Percentiles rank a stretch among this genome's conserved stretches.
phyloP scores from a whole-genome alignment of 2,113 vertebrate genomes.

The Ictidomys tridecemlineatus region DNA sequence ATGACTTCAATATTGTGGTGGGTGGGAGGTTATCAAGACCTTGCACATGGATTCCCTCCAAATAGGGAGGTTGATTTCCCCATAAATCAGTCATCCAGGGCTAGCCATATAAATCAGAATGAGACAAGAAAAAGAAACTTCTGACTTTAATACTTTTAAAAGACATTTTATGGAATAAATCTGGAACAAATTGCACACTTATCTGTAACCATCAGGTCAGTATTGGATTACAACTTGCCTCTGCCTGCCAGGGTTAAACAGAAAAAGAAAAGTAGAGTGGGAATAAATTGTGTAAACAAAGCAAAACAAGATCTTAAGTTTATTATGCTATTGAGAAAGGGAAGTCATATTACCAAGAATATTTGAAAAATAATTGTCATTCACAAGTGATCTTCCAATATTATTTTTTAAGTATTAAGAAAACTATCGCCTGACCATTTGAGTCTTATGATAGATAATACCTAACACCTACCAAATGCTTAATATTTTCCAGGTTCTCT shows the following conservation, averaged over 20 bases:
- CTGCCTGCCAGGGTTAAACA: slow-evolving; percentile 55
- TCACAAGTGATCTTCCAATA: slow-evolving; percentile 43
- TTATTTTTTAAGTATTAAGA: slow-evolving; percentile 28
- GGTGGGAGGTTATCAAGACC: slow-evolving; percentile 68
- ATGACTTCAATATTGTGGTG: slow-evolving; percentile 54
- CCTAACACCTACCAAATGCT: slow-evolving; percentile 51
- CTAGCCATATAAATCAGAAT: slow-evolving; percentile 54
- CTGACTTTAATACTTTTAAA: slow-evolving; percentile 64
- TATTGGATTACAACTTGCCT: slow-evolving; percentile 62
- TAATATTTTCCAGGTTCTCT: slow-evolving; percentile 57
- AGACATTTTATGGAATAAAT: slow-evolving; percentile 59
- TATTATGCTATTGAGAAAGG: slow-evolving; percentile 52
- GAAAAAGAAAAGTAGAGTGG: not conserved
- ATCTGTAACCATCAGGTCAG: slow-evolving; percentile 67
- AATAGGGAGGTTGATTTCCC: slow-evolving; percentile 24
- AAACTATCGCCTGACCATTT: slow-evolving; percentile 20
- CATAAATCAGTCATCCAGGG: slow-evolving; percentile 61
- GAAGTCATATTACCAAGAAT: slow-evolving; percentile 46
- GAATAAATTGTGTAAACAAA: slow-evolving; percentile 65
- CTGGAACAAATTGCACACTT: slow-evolving; percentile 70
- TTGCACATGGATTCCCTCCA: slow-evolving; percentile 45
- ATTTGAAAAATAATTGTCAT: slow-evolving; percentile 25
- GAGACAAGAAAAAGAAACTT: slow-evolving; percentile 21
- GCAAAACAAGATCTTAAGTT: slow-evolving; percentile 57
- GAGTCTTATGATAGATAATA: slow-evolving; percentile 42